Conservation (phyloP, 2,113 vertebrate species). For the Barnardius zonarius region DNA sequence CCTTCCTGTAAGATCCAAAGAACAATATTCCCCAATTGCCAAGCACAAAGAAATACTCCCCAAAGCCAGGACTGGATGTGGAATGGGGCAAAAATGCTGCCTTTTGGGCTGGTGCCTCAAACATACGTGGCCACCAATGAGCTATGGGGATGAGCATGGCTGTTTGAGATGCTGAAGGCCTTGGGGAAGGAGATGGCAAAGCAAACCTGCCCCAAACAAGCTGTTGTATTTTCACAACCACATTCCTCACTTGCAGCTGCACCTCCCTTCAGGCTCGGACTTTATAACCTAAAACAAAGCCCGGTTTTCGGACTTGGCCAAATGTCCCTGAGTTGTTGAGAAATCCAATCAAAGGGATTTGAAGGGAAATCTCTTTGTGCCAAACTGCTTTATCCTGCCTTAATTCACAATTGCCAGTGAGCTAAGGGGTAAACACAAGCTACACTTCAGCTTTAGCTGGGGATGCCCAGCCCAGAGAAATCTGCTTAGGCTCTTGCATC, state of each 20-base stretch:
- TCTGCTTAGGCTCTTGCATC: background rate
- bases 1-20: background rate
- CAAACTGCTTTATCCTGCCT: background rate
- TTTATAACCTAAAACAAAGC: background rate
- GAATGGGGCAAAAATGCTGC: background rate
- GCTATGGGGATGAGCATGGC: background rate
- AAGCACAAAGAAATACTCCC: background rate
- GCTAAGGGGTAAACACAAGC: background rate
- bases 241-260: background rate
- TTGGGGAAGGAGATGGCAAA: background rate
- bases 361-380: background rate
- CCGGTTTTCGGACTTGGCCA: background rate
- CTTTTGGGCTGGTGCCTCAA: background rate
- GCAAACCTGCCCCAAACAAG: background rate
- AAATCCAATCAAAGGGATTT: background rate
- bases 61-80: background rate
- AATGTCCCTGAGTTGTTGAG: background rate
- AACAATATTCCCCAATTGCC: background rate
- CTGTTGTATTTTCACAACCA: background rate
- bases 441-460: background rate
- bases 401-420: background rate
- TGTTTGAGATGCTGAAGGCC: background rate
- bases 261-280: background rate
- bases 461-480: background rate
- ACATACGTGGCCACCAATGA: fast-evolving